Conservation (phyloP, 2,888 invertebrate species). For the Drosophila sordidapex region DNA sequence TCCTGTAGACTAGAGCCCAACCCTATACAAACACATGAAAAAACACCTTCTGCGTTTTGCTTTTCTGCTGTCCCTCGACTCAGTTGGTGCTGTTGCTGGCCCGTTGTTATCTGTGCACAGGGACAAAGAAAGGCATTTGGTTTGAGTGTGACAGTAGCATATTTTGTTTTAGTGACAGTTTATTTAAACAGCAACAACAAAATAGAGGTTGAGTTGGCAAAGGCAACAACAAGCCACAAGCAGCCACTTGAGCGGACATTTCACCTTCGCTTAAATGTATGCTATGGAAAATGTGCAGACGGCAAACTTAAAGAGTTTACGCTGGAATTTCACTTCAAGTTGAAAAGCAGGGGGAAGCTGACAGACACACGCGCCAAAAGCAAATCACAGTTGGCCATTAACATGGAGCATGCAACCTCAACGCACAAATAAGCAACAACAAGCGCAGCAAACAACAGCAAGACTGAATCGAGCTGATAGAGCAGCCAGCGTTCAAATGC, state of each 20-base stretch:
- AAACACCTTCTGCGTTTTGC: slow-evolving; percentile 44
- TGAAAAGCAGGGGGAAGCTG: neutral
- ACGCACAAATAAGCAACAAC: slow-evolving; percentile 23
- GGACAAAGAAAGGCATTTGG: slow-evolving; percentile 72
- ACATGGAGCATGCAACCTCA: slow-evolving; percentile 47
- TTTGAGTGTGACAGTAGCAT: slow-evolving; percentile 65
- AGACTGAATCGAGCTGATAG: slow-evolving; percentile 28
- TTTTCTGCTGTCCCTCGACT: slow-evolving; percentile 40
- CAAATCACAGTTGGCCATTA: slow-evolving; percentile 47
- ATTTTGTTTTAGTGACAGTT: slow-evolving; percentile 57
- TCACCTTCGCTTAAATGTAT: slow-evolving; percentile 65
- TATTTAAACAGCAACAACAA: slow-evolving; percentile 30
- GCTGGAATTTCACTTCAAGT: slow-evolving; percentile 5
- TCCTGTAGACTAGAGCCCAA: neutral
- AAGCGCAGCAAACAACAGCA: slow-evolving; percentile 10
- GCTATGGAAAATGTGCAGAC: slow-evolving; percentile 42
- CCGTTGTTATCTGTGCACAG: slow-evolving; percentile 44
- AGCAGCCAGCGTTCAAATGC: slow-evolving; percentile 58
- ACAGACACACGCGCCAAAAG: slow-evolving; percentile 24
- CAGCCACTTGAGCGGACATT: slow-evolving; percentile 47
- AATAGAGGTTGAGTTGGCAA: neutral
- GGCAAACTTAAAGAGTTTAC: slow-evolving; percentile 18
- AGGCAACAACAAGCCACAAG: slow-evolving; percentile 8
- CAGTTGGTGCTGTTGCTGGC: slow-evolving; percentile 36
- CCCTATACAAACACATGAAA: slow-evolving; percentile 8